These are phyloP conservation scores for Tenualosa ilisha DNA, from an alignment of 2,797 vertebrate genomes.

Conservation along the genomic window DNA sequence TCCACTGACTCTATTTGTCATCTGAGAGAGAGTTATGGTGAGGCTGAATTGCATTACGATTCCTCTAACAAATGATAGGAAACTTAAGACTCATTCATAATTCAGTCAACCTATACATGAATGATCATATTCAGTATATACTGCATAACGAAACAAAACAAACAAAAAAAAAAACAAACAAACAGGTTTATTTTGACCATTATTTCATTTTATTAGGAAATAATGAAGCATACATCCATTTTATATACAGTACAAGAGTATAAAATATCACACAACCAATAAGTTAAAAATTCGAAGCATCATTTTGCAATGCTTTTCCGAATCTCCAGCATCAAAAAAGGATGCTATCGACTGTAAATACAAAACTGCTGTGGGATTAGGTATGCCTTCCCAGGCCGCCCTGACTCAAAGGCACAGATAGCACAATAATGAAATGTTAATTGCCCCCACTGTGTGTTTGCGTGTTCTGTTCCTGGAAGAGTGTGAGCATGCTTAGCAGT, in stretches of 20 bases:
- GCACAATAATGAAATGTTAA: conserved; percentile 30
- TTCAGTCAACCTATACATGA: background rate
- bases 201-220: conserved; percentile 56
- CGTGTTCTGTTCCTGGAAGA: background rate
- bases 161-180: background rate
- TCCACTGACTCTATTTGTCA: conserved; percentile 5
- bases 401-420: background rate
- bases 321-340: background rate
- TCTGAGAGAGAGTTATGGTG: background rate
- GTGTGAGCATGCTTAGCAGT: conserved; percentile 28
- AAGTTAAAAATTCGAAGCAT: conserved; percentile 65
- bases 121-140: background rate
- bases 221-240: conserved; percentile 53
- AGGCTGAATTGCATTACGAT: background rate
- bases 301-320: conserved; percentile 7
- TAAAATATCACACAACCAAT: conserved; percentile 62
- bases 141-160: background rate
- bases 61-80: background rate
- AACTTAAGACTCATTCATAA: background rate
- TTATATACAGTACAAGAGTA: conserved; percentile 65
- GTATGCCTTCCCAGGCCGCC: background rate
- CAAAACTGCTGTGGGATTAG: background rate
- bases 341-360: background rate
- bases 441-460: conserved; percentile 22
- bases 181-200: background rate